A percentile compares a stretch with the other conserved stretches of the same genome.
phyloP scores from a whole-genome alignment of 2,797 vertebrate species.

The Gymnothorax reevesii region DNA sequence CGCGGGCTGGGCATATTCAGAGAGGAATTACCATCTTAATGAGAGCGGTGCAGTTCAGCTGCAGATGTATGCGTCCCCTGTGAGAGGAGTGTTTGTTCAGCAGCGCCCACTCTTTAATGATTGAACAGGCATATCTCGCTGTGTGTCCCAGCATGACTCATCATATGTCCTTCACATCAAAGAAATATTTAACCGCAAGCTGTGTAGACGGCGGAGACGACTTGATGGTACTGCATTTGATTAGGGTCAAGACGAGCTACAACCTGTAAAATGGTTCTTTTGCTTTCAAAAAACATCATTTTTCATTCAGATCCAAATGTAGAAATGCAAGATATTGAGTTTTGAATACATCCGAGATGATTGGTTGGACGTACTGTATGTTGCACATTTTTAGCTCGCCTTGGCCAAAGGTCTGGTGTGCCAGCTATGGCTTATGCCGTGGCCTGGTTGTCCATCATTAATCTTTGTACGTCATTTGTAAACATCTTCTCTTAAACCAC shows the following conservation, averaged over 20 bases:
- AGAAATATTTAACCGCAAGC: background rate
- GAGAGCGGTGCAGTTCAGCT: constrained; percentile 56
- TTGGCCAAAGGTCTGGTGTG: too few species aligned
- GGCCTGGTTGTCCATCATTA: too few species aligned
- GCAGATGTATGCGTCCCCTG: constrained; percentile 56
- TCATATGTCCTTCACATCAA: constrained; percentile 22
- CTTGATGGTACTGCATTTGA: background rate
- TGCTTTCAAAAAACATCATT: background rate
- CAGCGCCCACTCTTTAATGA: constrained; percentile 51
- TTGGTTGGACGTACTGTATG: too few species aligned
- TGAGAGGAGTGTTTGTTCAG: constrained; percentile 64
- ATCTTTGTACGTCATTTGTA: too few species aligned
- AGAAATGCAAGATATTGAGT: background rate
- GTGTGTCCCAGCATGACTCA: background rate
- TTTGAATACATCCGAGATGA: background rate
- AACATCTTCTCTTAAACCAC: too few species aligned
- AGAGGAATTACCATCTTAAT: constrained; percentile 62
- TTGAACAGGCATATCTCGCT: constrained; percentile 25
- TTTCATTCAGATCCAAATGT: background rate
- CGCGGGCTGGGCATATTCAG: constrained; percentile 58
- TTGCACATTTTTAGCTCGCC: too few species aligned
- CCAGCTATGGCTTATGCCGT: too few species aligned
- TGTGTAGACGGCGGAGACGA: too few species aligned
- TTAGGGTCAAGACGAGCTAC: background rate
- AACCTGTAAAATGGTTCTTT: background rate